Conservation (phyloP, 2,797 vertebrate species). For the Pseudomugil gertrudae region DNA sequence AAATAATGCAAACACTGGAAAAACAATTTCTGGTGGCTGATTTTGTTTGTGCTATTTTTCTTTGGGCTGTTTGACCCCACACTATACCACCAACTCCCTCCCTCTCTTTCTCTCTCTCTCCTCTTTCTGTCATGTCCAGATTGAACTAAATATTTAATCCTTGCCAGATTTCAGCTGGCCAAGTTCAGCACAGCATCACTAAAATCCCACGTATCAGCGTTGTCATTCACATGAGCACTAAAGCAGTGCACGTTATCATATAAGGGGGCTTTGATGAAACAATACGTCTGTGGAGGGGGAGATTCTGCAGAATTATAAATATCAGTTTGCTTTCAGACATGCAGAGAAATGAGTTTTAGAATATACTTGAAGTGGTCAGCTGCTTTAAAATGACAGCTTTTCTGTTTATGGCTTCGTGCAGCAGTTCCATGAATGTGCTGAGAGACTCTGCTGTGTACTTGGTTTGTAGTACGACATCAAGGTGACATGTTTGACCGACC, state of each 20-base stretch:
- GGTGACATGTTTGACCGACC: not conserved
- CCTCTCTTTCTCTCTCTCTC: not conserved
- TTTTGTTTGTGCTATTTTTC: constrained; percentile 1
- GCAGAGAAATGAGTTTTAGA: not conserved
- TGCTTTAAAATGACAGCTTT: not conserved
- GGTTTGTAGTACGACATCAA: not conserved
- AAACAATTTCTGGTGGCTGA: too few species aligned
- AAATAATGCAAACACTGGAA: too few species aligned
- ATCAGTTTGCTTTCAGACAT: not conserved
- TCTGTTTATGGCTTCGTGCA: not conserved
- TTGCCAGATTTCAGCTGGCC: constrained; percentile 32
- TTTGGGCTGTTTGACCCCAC: not conserved
- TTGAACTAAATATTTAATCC: constrained; percentile 30
- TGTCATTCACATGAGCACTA: not conserved
- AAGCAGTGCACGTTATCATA: constrained; percentile 29
- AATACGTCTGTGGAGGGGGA: constrained; percentile 9
- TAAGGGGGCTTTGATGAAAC: constrained; percentile 4
- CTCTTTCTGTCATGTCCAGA: not conserved
- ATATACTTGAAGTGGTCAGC: not conserved
- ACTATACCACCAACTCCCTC: not conserved
- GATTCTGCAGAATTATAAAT: not conserved
- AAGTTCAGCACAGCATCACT: constrained; percentile 11
- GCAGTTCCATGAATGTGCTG: not conserved
- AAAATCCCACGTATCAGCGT: constrained; percentile 15
- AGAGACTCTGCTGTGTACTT: not conserved